phyloP scores from a whole-genome alignment of 2,888 invertebrate species.

The Drosophila quinaria region DNA sequence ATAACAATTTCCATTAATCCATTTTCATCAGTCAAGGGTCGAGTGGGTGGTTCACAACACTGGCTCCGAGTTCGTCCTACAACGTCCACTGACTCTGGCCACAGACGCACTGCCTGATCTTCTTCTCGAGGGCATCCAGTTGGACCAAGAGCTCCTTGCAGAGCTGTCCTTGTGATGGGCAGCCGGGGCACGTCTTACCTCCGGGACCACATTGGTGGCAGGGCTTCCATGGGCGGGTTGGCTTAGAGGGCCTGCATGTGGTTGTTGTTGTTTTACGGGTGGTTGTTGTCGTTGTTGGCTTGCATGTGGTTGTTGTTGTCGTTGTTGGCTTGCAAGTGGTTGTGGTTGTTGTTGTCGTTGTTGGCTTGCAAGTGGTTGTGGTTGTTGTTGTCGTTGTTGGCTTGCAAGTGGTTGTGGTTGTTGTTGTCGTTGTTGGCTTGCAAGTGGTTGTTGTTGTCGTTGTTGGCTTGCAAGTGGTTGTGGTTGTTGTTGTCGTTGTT shows the following conservation, averaged over 20 bases:
- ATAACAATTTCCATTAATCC: too few species aligned
- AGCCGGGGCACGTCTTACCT: constrained; percentile 2
- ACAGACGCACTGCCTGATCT: constrained; percentile 11
- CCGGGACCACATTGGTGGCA: constrained; percentile 8
- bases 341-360: background rate
- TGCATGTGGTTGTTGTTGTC: background rate
- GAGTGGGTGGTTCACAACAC: background rate
- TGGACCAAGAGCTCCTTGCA: constrained; percentile 1
- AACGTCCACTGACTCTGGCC: background rate
- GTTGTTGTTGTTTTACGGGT: background rate
- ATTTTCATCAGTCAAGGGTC: too few species aligned
- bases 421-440: background rate
- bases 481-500: background rate
- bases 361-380: background rate
- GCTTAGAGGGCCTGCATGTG: background rate
- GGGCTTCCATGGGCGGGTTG: background rate
- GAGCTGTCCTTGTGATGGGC: constrained; percentile 2
- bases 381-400: background rate
- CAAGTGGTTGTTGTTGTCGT: background rate
- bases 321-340: background rate
- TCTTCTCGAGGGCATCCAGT: background rate
- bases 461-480: background rate
- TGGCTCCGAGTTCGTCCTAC: background rate
- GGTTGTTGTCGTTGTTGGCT: background rate
- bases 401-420: background rate